Base-by-base conservation (phyloP, 2,888 invertebrate species). In the Hemithea aestivaria region DNA sequence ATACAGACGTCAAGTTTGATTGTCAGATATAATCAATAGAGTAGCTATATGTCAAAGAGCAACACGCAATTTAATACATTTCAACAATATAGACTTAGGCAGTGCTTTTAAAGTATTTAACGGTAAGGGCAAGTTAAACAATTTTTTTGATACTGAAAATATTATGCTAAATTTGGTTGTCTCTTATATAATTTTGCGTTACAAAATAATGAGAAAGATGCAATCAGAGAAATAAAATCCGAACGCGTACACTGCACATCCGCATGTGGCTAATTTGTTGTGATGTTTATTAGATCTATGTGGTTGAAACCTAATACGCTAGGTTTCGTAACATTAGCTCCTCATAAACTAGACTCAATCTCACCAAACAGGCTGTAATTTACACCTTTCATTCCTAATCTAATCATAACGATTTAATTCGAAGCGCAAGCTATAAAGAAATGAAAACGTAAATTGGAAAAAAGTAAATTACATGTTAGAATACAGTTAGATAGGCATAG, bases 321-420 rank as follows among this genome's bases (percentile, higher is more conserved):
- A 7, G 23, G 31, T 36, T 36, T 42, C 41, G 36, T 34, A 41
- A 10, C 20, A 12, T 10, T 27, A n/a, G 26, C 16, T 5, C 20
- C 3, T 25, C 23, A 42, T 34, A 22, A 26, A 22, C 24, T 30
- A 33, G 28, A 33, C 36, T 29, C 36, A 36, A 41, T 32, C 10
- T 16, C 36, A 21, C 33, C 29, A 34, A 42, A 33, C 22, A 36
- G 26, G 16, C 16, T 1, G 33, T 29, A 34, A 42, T 42, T 33
- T 42, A 20, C 41, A 10, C 36, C 41, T 42, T 33, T 36, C 33
- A 42, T 37, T 29, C 21, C 29, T 22, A 36, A 32, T 33, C 29
- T 40, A 25, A 42, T 25, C 25, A 36, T 23, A 23, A 26, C 22
- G 28, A 29, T 36, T 16, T 16, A 16, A 5, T 16, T 16, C 5